Conservation (phyloP, 2,797 vertebrate species). For the Crypturellus tataupa region DNA sequence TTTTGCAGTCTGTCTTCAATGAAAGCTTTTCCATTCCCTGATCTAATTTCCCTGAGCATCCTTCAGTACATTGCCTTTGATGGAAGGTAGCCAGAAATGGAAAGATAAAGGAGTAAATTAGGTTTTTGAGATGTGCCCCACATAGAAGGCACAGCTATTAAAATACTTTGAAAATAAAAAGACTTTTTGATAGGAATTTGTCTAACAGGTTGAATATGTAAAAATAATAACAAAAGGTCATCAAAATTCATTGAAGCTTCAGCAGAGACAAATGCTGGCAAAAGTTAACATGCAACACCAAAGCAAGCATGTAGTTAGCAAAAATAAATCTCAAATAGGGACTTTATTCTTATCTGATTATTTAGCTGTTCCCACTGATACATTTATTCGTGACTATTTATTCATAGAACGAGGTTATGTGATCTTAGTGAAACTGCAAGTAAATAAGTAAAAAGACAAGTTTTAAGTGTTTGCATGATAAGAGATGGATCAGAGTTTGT, state of each 20-base stretch:
- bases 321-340: not conserved
- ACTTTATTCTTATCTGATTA: not conserved
- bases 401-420: not conserved
- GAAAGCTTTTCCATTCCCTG: not conserved
- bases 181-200: not conserved
- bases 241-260: not conserved
- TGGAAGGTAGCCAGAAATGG: not conserved
- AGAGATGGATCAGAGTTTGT: not conserved
- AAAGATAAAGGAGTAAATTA: constrained; percentile 23
- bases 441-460: not conserved
- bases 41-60: constrained; percentile 6
- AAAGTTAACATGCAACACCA: not conserved
- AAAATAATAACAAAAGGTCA: not conserved
- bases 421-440: not conserved
- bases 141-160: not conserved
- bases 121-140: not conserved
- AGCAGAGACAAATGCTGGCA: not conserved
- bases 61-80: not conserved
- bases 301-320: not conserved
- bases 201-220: not conserved
- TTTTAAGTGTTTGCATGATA: not conserved
- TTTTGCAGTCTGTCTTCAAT: not conserved
- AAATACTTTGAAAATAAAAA: constrained; percentile 1
- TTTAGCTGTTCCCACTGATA: not conserved
- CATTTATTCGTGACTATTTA: not conserved